A percentile compares a stretch with the other conserved stretches of the same genome.
phyloP scores from a whole-genome alignment of 2,113 vertebrate species.

The Dromas ardeola region DNA sequence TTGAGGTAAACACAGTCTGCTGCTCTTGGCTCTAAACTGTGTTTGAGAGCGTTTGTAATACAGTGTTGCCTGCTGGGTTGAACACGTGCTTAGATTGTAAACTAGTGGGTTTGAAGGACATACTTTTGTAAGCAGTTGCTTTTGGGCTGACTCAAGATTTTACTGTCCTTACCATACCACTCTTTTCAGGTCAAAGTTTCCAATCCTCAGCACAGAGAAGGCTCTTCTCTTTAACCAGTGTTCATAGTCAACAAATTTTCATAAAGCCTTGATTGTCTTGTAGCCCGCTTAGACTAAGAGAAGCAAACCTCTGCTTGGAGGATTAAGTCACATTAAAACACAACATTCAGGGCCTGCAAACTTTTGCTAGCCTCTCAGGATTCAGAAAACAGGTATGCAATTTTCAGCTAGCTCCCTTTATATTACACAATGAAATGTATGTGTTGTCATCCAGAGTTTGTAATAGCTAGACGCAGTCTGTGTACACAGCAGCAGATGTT shows the following conservation, averaged over 20 bases:
- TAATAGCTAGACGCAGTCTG: background rate
- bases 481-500: background rate
- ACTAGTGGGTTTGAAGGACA: background rate
- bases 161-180: background rate
- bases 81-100: constrained; percentile 2
- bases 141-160: background rate
- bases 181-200: background rate
- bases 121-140: background rate
- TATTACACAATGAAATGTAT: background rate
- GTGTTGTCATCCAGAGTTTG: background rate
- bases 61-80: constrained; percentile 26
- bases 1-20: constrained; percentile 12
- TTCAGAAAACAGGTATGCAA: background rate
- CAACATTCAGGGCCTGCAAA: background rate
- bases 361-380: background rate
- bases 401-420: background rate
- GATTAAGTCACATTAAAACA: background rate
- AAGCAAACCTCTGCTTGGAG: background rate
- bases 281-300: background rate
- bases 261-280: too few species aligned
- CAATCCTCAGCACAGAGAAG: background rate
- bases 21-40: constrained; percentile 33
- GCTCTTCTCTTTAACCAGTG: background rate
- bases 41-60: background rate
- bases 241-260: background rate